A percentile compares a stretch with the other conserved stretches of the same genome.
Evolutionary conservation across 2,888 invertebrate genomes (phyloP).

Genomic region (Dryadula phaetusa): DNA sequence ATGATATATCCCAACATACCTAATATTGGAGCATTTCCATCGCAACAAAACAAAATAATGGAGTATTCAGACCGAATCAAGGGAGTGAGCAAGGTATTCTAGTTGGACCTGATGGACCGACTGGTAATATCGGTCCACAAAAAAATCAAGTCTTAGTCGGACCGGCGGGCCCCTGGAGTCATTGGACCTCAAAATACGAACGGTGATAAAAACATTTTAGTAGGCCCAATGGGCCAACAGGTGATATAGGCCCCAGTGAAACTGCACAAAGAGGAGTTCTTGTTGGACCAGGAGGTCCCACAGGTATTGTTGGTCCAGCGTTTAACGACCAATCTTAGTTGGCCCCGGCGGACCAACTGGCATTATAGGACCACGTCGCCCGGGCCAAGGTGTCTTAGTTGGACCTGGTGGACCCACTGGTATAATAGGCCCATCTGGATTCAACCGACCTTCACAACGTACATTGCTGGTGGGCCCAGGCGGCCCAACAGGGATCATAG

Average conservation of each 20-base stretch:
- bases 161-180: conserved; percentile 65
- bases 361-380: conserved; percentile 53
- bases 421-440: conserved; percentile 60
- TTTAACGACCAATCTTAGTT: conserved; percentile 59
- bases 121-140: conserved; percentile 58
- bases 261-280: conserved; percentile 51
- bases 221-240: conserved; percentile 81
- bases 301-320: conserved; percentile 52
- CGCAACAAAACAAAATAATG: conserved; percentile 50
- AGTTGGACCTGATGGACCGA: conserved; percentile 72
- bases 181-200: conserved; percentile 49
- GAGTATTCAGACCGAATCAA: conserved; percentile 50
- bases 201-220: conserved; percentile 53
- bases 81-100: conserved; percentile 55
- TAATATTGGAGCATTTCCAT: conserved; percentile 54
- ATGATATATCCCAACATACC: conserved; percentile 59
- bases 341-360: conserved; percentile 72
- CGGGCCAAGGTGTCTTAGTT: conserved; percentile 65
- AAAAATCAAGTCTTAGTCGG: conserved; percentile 52
- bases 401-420: conserved; percentile 81
- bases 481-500: conserved; percentile 64
- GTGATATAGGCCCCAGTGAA: conserved; percentile 62
- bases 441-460: conserved; percentile 45
- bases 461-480: conserved; percentile 66
- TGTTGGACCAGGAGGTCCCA: conserved; percentile 65